Base-by-base conservation (phyloP, 1,140 invertebrate species). In the Aethina tumida region DNA sequence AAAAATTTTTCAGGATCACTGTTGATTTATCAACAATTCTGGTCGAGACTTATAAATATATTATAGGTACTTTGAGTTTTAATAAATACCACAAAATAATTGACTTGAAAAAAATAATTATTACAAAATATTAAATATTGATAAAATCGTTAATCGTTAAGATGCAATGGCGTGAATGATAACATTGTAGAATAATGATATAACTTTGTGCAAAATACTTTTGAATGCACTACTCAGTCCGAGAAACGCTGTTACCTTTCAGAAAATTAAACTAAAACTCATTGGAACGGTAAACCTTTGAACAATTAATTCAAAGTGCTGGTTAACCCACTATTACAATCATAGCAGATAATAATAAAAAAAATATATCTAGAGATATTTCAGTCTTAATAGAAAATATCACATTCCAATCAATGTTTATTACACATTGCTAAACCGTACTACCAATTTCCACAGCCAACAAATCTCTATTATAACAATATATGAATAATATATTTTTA, bases 371-470 rank as follows among this genome's bases (percentile, higher is more conserved):
- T 55, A 50, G 50, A 52, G 48, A 47, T 60, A 56, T 55, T 58
- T 60, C 58, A 60, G 58, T 60, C 58, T 60, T 53, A 45, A 51
- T 52, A 50, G 53, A 56, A 56, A 60, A 58, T 60, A 60, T 60
- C 58, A 60, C 58, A 60, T 56, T 43, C 50, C 49, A 32, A 49
- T 35, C 42, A 48, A 55, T 52, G 44, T 48, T 43, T 42, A 49
- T 30, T 41, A 41, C 38, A 40, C 49, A 49, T 51, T 45, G 39
- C 35, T 35, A 31, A 37, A 39, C 36, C 25, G 27, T 36, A 21
- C 26, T 36, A 42, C 22, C 35, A 40, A 44, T 39, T 43, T 43
- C 38, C n/a, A n/a, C n/a, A n/a, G n/a, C n/a, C n/a, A n/a, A n/a
- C n/a, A n/a, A n/a, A n/a, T n/a, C n/a, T n/a, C n/a, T n/a, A n/a